Evolutionary conservation across 2,113 vertebrate species (phyloP), one percentile per base, ranked within the genome.

Genomic region (Atractosteus spatula): DNA sequence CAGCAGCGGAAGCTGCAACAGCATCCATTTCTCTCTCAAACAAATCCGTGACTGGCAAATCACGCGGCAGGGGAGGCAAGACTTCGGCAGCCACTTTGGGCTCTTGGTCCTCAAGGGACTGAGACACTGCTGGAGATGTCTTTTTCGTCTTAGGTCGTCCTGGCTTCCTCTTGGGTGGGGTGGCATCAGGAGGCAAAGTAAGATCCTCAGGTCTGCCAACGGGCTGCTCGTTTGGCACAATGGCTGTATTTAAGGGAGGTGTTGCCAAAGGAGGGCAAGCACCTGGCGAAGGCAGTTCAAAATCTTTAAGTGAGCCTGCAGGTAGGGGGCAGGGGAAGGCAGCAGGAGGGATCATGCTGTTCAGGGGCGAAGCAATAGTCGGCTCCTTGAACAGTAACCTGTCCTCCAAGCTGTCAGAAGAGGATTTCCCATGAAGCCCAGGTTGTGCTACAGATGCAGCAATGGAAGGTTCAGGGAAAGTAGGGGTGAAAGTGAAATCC

Each of bases 401-500:
- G 69, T 95, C 93, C 0, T 95, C 87, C 7, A 89, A 84, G 71
- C 95, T 95, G 0, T 97, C 95, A 3, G 93, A 91, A 16, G 94
- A 95, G 8, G 84, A 82, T 76, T 94, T 97, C 74, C 95, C 93
- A 55, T 87, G 85, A 13, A 88, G 2, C 74, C 70, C 43, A 72
- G 72, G 74, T 85, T 80, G 0, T 29, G 92, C 78, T 76, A 92
- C 75, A 62, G 91, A 89, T 43, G 90, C 91, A 29, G 92, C 74
- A 29, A 29, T 29, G 29, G 29, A 29, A 69, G 94, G 86, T 82
- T 98, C 97, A 0, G 95, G 94, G 87, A 98, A 98, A 79, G 94
- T 94, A 6, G 96, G 96, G 0, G 94, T 91, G 85, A 98, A 98
- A 77, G 86, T 97, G 80, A 99, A 93, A 86, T 99, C 97, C 85